Base-by-base conservation (phyloP, 1,140 invertebrate species). In the Adoxophyes honmai region DNA sequence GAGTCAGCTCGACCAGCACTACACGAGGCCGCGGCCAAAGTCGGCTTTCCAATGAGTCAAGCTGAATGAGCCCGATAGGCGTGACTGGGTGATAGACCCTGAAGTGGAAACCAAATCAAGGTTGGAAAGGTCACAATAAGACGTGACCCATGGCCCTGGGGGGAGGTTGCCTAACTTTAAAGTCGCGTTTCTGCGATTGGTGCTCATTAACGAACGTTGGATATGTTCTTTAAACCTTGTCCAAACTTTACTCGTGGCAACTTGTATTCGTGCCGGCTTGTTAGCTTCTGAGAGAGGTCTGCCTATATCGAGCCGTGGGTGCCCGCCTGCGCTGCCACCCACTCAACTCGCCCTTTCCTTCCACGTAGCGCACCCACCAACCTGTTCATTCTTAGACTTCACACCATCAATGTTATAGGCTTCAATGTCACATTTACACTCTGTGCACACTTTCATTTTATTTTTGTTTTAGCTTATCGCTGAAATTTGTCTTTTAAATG, bases 91-190 rank as follows among this genome's bases (percentile, higher is more conserved):
- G 76, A 84, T 85, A 77, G 78, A 91, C 86, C 87, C 89, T 88
- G 88, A 78, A 92, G 90, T 93, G 92, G 92, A 93, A 93, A 93
- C 92, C 92, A 93, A 93, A 93, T 93, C 92, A 92, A 92, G 88
- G 91, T 90, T 90, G 83, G 71, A 75, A 92, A 92, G 90, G 91
- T 91, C 91, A 92, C 91, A 82, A 70, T 87, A 90, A 88, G 90
- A 92, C 91, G 91, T 92, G 91, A 90, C 89, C 89, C 90, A 87
- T 85, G 69, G 80, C 71, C 79, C 73, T 68, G 61, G 64, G 68
- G 70, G 71, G 71, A 74, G 68, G 71, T 79, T 77, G 69, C 70
- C 62, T 73, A 55, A 72, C 71, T 77, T 60, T 62, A 64, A 67
- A 68, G 62, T 65, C 64, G 66, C 74, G 64, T 75, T 67, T 64